Base-by-base conservation (phyloP, 2,888 invertebrate species). In the Rhamnusium bicolor region DNA sequence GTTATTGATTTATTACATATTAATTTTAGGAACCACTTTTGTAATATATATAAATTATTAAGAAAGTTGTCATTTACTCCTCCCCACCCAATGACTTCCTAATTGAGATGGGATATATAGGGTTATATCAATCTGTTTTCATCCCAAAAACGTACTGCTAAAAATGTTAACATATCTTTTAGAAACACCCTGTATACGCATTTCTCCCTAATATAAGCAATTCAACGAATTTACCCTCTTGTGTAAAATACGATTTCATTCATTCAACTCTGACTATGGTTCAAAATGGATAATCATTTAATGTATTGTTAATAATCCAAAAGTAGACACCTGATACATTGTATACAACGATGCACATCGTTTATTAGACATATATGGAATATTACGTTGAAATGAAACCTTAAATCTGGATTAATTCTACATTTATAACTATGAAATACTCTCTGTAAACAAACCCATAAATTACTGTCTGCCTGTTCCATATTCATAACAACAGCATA, bases 361-460 rank as follows among this genome's bases (percentile, higher is more conserved):
- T 67, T 54, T 56, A 56, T 67, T 56, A 56, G 51, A 56, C 47
- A 56, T 56, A 56, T 54, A 21, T 56, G 40, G 46, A 21, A 56
- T 21, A 56, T 67, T 46, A 46, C 56, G 46, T 24, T 67, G 56
- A 56, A 24, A 56, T 67, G 67, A 67, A 67, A 67, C 67, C 67
- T 67, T 67, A 67, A 67, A 67, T 67, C 67, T 70, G 69, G 66
- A 72, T 70, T 70, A 70, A 58, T 70, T 70, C 53, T 63, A 54
- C 62, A 29, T 70, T 62, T 46, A 67, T 56, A 63, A 70, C 62
- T 49, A 70, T 70, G 69, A 63, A 70, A 70, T 63, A 70, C 54
- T 62, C 54, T 67, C 70, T 72, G 65, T 70, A 74, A 72, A 68
- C 76, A 76, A 67, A 67, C 67, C 67, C 67, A 56, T 67, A 67